Evolutionary conservation across 2,797 vertebrate genomes (phyloP).

Genomic region (Pangasius macronema): DNA sequence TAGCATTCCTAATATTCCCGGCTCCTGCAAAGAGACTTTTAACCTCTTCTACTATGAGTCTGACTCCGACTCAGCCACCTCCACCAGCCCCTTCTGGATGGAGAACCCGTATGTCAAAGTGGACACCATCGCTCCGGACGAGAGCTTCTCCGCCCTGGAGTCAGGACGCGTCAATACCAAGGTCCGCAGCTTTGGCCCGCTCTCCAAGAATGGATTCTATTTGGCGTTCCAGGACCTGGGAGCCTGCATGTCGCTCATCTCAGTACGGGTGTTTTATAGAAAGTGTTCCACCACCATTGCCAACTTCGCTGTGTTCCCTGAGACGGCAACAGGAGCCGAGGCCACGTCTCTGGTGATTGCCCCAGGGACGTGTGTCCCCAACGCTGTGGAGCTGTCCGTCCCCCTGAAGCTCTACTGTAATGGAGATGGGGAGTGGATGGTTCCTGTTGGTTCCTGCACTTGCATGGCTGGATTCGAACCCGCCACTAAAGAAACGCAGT

Average conservation of each 20-base stretch:
- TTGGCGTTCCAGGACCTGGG: conserved; percentile 96
- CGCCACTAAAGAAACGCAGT: conserved; percentile 88
- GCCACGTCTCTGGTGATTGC: conserved; percentile 96
- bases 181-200: conserved; percentile 92
- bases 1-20: conserved; percentile 96
- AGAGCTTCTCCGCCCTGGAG: conserved; percentile 92
- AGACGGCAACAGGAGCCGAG: conserved; percentile 94
- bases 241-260: conserved; percentile 97
- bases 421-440: conserved; percentile 97
- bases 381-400: conserved; percentile 91
- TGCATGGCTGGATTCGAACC: conserved; percentile 91
- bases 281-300: conserved; percentile 94
- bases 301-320: conserved; percentile 92
- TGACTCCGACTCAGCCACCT: conserved; percentile 91
- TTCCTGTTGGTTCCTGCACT: conserved; percentile 93
- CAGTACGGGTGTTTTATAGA: conserved; percentile 95
- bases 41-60: conserved; percentile 98
- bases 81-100: conserved; percentile 97
- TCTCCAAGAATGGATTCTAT: conserved; percentile 96
- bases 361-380: conserved; percentile 90
- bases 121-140: conserved; percentile 96
- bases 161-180: conserved; percentile 92
- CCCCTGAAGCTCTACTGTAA: conserved; percentile 97
- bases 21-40: conserved; percentile 99
- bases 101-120: conserved; percentile 98